phyloP scores from a whole-genome alignment of 2,113 vertebrate species.

The Amphiprion ocellaris region DNA sequence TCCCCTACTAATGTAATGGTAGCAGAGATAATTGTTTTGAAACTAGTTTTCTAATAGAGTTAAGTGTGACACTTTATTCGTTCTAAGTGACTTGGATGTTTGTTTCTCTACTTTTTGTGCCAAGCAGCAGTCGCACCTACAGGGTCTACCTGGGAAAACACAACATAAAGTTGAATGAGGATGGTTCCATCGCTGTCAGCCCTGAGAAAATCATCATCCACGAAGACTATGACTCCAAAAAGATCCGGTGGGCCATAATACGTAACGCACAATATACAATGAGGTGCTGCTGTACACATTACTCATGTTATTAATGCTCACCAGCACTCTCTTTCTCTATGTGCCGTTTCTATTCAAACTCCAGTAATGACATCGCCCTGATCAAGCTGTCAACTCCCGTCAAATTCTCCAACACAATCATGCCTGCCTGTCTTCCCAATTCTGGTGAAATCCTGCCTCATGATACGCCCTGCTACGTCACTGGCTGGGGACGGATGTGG shows the following conservation, averaged over 20 bases:
- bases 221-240: conserved; percentile 83
- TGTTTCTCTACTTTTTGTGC: not conserved
- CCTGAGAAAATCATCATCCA: conserved; percentile 86
- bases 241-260: conserved; percentile 74
- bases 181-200: conserved; percentile 76
- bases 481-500: conserved; percentile 92
- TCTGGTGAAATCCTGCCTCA: conserved; percentile 73
- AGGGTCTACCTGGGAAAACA: conserved; percentile 89
- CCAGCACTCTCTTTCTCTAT: not conserved
- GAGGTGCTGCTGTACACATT: not conserved
- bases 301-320: not conserved
- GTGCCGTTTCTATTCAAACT: conserved; percentile 15
- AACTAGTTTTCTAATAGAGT: too few species aligned
- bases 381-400: conserved; percentile 87
- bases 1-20: too few species aligned
- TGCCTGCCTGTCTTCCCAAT: conserved; percentile 86
- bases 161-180: conserved; percentile 79
- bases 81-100: not conserved
- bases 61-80: not conserved
- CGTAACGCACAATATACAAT: not conserved
- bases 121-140: conserved; percentile 82
- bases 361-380: conserved; percentile 93
- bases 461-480: conserved; percentile 86
- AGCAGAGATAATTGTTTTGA: too few species aligned
- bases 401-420: conserved; percentile 76